A percentile compares a stretch with the other conserved stretches of the same genome.
These are phyloP conservation scores for Tapirus terrestris DNA, from an alignment of 2,113 vertebrate genomes.

Conservation along the genomic window DNA sequence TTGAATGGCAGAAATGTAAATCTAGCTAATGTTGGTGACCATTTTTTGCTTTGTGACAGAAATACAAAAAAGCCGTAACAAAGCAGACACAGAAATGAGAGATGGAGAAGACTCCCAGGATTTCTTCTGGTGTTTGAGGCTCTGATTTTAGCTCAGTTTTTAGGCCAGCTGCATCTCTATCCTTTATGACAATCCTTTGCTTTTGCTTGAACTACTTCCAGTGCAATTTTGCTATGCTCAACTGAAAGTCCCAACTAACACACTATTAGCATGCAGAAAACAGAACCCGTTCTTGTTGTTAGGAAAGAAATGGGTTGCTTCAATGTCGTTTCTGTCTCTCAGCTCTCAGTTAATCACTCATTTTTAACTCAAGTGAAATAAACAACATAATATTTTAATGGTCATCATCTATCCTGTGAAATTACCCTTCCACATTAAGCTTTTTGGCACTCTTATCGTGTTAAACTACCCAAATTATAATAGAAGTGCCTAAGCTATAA, in stretches of 20 bases:
- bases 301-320: neutral
- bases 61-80: constrained; percentile 12
- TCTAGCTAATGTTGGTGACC: neutral
- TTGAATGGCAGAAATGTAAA: constrained; percentile 15
- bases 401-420: constrained; percentile 41
- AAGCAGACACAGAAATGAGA: neutral
- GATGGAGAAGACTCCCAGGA: neutral
- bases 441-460: constrained; percentile 16
- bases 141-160: constrained; percentile 10
- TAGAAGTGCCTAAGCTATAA: neutral
- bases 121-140: neutral
- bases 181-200: neutral
- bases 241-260: neutral
- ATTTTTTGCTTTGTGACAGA: neutral
- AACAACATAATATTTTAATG: constrained; percentile 59
- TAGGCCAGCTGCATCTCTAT: neutral
- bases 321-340: neutral
- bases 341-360: neutral
- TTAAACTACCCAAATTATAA: constrained; percentile 26
- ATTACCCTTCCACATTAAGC: neutral
- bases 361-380: constrained; percentile 45
- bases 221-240: neutral
- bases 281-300: neutral
- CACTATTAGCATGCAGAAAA: neutral
- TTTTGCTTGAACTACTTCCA: neutral